phyloP scores from a whole-genome alignment of 2,888 invertebrate species.

The Parnassius smintheus region DNA sequence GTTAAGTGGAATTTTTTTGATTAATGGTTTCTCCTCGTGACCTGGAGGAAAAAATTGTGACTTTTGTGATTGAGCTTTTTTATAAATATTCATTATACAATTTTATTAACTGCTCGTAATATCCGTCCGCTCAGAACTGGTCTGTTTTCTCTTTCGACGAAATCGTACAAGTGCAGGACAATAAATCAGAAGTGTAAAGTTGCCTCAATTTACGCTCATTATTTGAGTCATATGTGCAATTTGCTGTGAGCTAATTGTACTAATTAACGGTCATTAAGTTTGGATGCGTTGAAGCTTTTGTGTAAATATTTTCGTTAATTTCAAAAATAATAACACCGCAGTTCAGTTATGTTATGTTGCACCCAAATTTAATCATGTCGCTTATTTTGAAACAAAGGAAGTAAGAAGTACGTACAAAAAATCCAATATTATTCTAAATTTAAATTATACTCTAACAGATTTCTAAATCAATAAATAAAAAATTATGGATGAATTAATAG shows the following conservation, averaged over 20 bases:
- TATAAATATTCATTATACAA: slow-evolving; percentile 78
- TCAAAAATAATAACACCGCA: slow-evolving; percentile 46
- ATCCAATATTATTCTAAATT: too few relatives aligned
- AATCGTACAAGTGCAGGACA: slow-evolving; percentile 75
- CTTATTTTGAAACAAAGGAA: too few relatives aligned
- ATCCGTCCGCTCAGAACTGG: slow-evolving; percentile 67
- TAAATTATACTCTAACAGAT: too few relatives aligned
- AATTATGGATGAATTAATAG: too few relatives aligned
- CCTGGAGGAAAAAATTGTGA: slow-evolving; percentile 62
- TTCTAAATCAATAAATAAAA: too few relatives aligned
- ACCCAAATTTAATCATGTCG: too few relatives aligned
- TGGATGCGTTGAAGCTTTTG: slow-evolving; percentile 64
- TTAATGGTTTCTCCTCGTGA: slow-evolving; percentile 68
- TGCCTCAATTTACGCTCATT: slow-evolving; percentile 78
- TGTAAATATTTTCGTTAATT: slow-evolving; percentile 50
- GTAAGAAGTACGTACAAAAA: too few relatives aligned
- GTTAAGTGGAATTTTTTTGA: slow-evolving; percentile 73
- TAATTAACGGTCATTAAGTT: slow-evolving; percentile 76
- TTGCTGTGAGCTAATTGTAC: slow-evolving; percentile 78
- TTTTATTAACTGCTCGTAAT: slow-evolving; percentile 73
- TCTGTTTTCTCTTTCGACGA: slow-evolving; percentile 80
- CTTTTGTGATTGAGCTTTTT: slow-evolving; percentile 66
- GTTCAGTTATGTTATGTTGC: slow-evolving; percentile 2
- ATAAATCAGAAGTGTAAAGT: slow-evolving; percentile 81
- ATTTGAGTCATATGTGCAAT: slow-evolving; percentile 76